Conservation (phyloP, 2,888 invertebrate genomes). For the Plebejus argus region DNA sequence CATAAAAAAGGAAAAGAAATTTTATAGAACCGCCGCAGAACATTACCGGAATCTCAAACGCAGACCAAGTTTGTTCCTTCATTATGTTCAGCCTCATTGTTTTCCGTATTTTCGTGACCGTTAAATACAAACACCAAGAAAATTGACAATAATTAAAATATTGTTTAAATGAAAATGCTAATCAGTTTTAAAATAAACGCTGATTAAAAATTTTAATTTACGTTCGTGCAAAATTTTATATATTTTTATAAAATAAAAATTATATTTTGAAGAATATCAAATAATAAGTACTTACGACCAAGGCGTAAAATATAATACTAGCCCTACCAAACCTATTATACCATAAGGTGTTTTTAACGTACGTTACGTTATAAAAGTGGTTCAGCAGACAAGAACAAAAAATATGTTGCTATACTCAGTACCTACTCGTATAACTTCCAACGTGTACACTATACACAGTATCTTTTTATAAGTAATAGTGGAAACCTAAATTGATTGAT, state of each 20-base stretch:
- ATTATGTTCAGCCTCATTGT: constrained; percentile 60
- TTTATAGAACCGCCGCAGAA: constrained; percentile 45
- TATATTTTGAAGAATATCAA: no score
- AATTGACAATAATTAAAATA: neutral
- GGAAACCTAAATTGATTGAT: neutral
- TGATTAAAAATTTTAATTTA: neutral
- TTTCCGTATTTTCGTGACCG: constrained; percentile 41
- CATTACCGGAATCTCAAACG: constrained; percentile 39
- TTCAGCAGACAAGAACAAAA: no score
- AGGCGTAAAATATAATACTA: no score
- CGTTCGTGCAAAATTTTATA: no score
- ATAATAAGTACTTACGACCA: no score
- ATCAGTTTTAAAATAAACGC: neutral
- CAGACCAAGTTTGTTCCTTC: constrained; percentile 46
- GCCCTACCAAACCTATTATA: no score
- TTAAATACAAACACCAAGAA: constrained; percentile 21
- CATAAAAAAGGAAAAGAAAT: constrained; percentile 51
- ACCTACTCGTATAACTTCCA: no score
- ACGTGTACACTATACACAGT: no score
- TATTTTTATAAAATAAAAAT: no score
- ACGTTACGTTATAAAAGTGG: no score
- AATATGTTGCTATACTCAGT: no score
- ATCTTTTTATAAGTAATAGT: neutral
- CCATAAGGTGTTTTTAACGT: no score
- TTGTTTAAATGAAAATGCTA: neutral